Percentiles rank a stretch among this genome's conserved stretches.
phyloP scores from a whole-genome alignment of 1,140 invertebrate species.

The Hylaeus volcanicus region DNA sequence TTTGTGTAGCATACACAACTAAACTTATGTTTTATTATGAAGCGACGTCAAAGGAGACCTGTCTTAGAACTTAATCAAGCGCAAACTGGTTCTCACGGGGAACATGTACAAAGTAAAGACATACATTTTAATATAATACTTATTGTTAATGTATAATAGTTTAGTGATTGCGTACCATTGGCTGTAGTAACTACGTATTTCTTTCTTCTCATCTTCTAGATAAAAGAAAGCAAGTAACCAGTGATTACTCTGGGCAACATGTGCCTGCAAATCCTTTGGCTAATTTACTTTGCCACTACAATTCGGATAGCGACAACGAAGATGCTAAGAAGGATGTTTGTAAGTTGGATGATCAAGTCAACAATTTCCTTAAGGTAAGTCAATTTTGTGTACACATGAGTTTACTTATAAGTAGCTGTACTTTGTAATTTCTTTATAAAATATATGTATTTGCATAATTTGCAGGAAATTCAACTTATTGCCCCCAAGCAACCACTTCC shows the following conservation, averaged over 20 bases:
- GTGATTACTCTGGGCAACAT: slow-evolving; percentile 66
- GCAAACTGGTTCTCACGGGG: slow-evolving; percentile 65
- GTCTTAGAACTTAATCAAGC: slow-evolving; percentile 74
- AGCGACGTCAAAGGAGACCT: slow-evolving; percentile 73
- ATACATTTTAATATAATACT: background rate
- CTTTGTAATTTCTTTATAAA: slow-evolving; percentile 4
- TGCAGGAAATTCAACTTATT: slow-evolving; percentile 77
- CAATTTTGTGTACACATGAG: too few relatives aligned
- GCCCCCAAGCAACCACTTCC: slow-evolving; percentile 65
- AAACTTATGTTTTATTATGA: slow-evolving; percentile 64
- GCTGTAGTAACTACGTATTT: too few relatives aligned
- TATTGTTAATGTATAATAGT: background rate
- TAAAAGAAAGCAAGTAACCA: slow-evolving; percentile 72
- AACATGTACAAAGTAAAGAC: slow-evolving; percentile 68
- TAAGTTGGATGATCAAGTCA: slow-evolving; percentile 78
- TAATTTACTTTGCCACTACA: slow-evolving; percentile 78
- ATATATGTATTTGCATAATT: slow-evolving; percentile 26
- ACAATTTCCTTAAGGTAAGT: slow-evolving; percentile 79
- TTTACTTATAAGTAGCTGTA: background rate
- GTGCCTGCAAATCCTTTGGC: slow-evolving; percentile 74
- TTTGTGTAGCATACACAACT: background rate
- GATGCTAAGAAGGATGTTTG: slow-evolving; percentile 66
- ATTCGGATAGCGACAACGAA: slow-evolving; percentile 78
- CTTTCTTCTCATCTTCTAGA: slow-evolving; percentile 55
- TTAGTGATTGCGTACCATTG: background rate